Evolutionary conservation across 23 tunicate species (phyloP).

Genomic region (Halocynthia roretzi): DNA sequence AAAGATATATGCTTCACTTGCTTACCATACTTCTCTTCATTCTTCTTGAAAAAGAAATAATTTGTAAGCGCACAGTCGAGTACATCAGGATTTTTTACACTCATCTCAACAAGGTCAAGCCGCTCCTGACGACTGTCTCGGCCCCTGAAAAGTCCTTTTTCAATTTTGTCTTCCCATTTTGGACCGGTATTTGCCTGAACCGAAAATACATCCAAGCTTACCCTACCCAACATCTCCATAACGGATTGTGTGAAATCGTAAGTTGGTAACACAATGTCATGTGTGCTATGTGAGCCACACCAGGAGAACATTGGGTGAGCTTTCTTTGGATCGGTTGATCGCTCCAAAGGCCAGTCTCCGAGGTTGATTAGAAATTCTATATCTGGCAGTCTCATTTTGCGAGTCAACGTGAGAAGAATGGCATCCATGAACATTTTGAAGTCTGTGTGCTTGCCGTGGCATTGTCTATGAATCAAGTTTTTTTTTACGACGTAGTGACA

Average conservation of each 20-base stretch:
- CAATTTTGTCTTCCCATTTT: slow-evolving; percentile 71
- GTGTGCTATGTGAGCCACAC: slow-evolving; percentile 83
- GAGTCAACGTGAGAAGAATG: slow-evolving; percentile 53
- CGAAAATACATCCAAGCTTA: slow-evolving; percentile 73
- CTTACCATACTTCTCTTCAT: slow-evolving; percentile 87
- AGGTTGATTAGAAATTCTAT: slow-evolving; percentile 86
- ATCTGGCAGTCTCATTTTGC: slow-evolving; percentile 89
- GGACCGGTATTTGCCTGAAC: slow-evolving; percentile 93
- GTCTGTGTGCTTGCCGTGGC: slow-evolving; percentile 81
- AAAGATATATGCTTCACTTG: slow-evolving; percentile 64
- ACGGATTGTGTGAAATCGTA: slow-evolving; percentile 81
- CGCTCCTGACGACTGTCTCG: slow-evolving; percentile 93
- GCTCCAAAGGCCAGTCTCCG: slow-evolving; percentile 97
- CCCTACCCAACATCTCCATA: slow-evolving; percentile 85
- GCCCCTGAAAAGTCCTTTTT: slow-evolving; percentile 88
- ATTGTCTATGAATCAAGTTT: slow-evolving; percentile 67
- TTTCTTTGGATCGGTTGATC: slow-evolving; percentile 27
- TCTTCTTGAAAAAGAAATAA: slow-evolving; percentile 86
- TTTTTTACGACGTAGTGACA: slow-evolving; percentile 83
- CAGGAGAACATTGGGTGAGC: slow-evolving; percentile 90
- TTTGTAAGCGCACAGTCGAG: slow-evolving; percentile 84
- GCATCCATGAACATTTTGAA: slow-evolving; percentile 98
- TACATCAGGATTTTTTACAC: slow-evolving; percentile 67
- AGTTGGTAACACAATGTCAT: slow-evolving; percentile 88
- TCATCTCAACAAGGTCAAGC: slow-evolving; percentile 76